Evolutionary conservation across 2,888 invertebrate species (phyloP).

Genomic region (Parnassius smintheus): DNA sequence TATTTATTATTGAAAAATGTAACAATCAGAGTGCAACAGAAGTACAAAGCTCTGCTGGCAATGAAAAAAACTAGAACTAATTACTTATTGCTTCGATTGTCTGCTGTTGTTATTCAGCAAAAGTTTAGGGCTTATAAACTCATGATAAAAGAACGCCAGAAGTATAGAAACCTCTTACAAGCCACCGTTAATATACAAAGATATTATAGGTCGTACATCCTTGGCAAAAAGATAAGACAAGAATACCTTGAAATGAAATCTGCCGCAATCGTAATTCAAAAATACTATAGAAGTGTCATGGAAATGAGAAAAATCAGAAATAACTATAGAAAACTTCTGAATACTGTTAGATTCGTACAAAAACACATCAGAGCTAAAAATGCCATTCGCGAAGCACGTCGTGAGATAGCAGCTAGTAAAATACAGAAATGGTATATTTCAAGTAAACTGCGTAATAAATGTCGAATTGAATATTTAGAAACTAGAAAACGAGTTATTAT

Average conservation of each 20-base stretch:
- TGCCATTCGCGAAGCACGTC: slow-evolving; percentile 33
- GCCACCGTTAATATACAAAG: slow-evolving; percentile 67
- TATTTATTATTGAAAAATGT: slow-evolving; percentile 52
- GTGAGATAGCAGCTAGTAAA: slow-evolving; percentile 45
- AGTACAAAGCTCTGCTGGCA: slow-evolving; percentile 52
- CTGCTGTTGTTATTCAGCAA: slow-evolving; percentile 47
- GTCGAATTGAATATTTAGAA: slow-evolving; percentile 46
- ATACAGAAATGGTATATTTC: slow-evolving; percentile 67
- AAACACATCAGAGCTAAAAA: slow-evolving; percentile 53
- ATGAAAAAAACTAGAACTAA: slow-evolving; percentile 48
- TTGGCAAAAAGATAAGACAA: slow-evolving; percentile 46
- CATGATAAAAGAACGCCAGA: slow-evolving; percentile 53
- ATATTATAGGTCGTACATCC: slow-evolving; percentile 47
- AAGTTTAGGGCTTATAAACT: slow-evolving; percentile 60
- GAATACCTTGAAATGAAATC: slow-evolving; percentile 49
- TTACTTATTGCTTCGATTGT: slow-evolving; percentile 44
- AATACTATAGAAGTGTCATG: slow-evolving; percentile 49
- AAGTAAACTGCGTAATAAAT: slow-evolving; percentile 44
- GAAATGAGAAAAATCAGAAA: slow-evolving; percentile 44
- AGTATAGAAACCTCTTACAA: slow-evolving; percentile 52
- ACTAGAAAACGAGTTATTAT: slow-evolving; percentile 47
- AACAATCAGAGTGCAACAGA: slow-evolving; percentile 48
- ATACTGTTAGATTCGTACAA: slow-evolving; percentile 55
- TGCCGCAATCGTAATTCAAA: slow-evolving; percentile 63
- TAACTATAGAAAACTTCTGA: slow-evolving; percentile 48